Base-by-base conservation (phyloP, 2,888 invertebrate species). In the Pammene fasciana region DNA sequence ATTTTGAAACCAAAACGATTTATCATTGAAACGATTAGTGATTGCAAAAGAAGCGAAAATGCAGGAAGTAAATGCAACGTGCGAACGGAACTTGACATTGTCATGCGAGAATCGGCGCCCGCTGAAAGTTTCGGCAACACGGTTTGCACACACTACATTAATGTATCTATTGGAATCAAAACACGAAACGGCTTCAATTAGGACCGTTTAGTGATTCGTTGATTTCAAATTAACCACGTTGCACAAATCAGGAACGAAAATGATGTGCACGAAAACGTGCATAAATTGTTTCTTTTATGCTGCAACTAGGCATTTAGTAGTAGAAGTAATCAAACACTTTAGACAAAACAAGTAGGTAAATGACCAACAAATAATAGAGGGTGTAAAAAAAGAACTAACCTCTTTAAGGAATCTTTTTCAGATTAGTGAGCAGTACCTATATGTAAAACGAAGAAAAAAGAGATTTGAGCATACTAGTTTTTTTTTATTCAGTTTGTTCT, bases 91-190 rank as follows among this genome's bases (percentile, higher is more conserved):
- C 76, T 73, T 72, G 71, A 79, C 76, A 82, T 78, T 82, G 86
- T 88, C 87, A 89, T 85, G 88, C 86, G 82, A 86, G 78, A 79
- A 73, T 74, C 76, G 71, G 61, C 62, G 73, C 75, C 76, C 70
- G 56, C 61, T 76, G 75, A 71, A 76, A 74, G 79, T 86, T 88
- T 85, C 75, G 80, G 82, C 80, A 88, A 83, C 74, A 76, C 34
- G 54, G 71, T 74, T 77, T 74, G 67, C 57, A 71, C 72, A 72
- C 72, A 68, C 57, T 72, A 38, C 16, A 52, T 68, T 60, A 59
- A 59, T 60, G 54, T 41, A 70, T 65, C 65, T 46, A 60, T 70
- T 41, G 14, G 61, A 46, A 54, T 41, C 65, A n/a, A 68, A 41
- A 45, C 59, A 65, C 18, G 38, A 52, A 52, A 57, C 26, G 11